Base-by-base conservation (phyloP, 2,797 vertebrate genomes). In the Telmatherina bonti region DNA sequence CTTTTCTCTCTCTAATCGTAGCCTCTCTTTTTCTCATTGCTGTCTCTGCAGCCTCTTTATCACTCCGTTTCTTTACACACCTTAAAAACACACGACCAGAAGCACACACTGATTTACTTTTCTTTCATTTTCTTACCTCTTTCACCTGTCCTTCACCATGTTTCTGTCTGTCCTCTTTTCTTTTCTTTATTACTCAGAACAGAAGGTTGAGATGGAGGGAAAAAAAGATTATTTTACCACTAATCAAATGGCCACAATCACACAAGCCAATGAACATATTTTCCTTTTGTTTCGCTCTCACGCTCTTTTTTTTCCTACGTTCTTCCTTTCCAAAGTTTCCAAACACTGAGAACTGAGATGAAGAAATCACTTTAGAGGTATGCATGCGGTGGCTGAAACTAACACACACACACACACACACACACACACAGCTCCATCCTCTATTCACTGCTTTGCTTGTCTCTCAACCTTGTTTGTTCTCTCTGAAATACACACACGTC, bases 1-100 rank as follows among this genome's bases (percentile, higher is more conserved):
- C 71, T 66, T 36, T 63, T 74, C 78, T 45, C 75, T 43, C 76
- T 84, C 75, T 81, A 87, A 84, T 84, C 82, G 18, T 67, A 54
- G 43, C 75, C 74, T 85, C 84, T 86, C 79, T 79, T 76, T 82
- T 81, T 74, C 76, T 87, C 75, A 38, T 82, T 73, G 78, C 74
- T 45, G 79, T 78, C 76, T 74, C 78, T 61, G 69, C 55, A 0
- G 64, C 47, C 67, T 88, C 81, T 91, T 82, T 81, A 83, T 88
- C 84, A 67, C 79, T n/a, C 22, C 1, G 49, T 72, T 65, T 72
- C 81, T 74, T 38, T 66, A 62, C 74, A 80, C 79, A 73, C 80
- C 65, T 57, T 10, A 52, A 61, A 81, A 52, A 74, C 60, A 66
- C 76, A 64, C 70, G 22, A n/a, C 27, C 41, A 41, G 20, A 58